Base-by-base conservation (phyloP, 2,888 invertebrate genomes). In the Lithophane socia region DNA sequence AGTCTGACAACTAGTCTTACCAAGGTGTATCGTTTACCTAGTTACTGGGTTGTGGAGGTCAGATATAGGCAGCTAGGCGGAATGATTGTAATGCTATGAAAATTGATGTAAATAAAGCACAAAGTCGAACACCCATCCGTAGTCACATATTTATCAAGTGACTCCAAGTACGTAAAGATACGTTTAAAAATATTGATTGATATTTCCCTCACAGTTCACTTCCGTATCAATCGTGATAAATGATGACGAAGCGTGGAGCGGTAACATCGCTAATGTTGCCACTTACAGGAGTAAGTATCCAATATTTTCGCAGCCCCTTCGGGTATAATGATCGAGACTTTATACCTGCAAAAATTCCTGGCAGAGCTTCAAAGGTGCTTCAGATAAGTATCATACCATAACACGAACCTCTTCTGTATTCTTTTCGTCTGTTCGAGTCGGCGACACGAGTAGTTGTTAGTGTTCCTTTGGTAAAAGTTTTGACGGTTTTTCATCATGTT, bases 251-350 rank as follows among this genome's bases (percentile, higher is more conserved):
- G 87, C 82, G 76, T 52, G 75, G 79, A 77, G 77, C 78, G 76
- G 80, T 80, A 82, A 85, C 82, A 78, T 82, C 79, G 85, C 78
- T 89, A 88, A 89, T 89, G 89, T 87, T 84, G 80, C 88, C 85
- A 86, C 87, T 89, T 87, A 87, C 77, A 73, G 80, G 71, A 72
- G 75, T 85, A 80, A 87, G 84, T 83, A 72, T 84, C 83, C 77
- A 81, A 87, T 84, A 90, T 85, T 80, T 82, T 77, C 73, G 74
- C 49, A 76, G 69, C 72, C 61, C 73, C 74, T 73, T 68, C 58
- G 63, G 65, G 68, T 85, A 73, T 85, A 80, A 86, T 78, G 88
- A 87, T 82, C 71, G 65, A 56, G 75, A 63, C 70, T 75, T 72
- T 71, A 29, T 78, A 79, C 77, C 73, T 75, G 68, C 64, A 67